Evolutionary conservation across 2,888 invertebrate genomes (phyloP), one percentile per base, ranked within the genome.

Genomic region (Crematogaster levior): DNA sequence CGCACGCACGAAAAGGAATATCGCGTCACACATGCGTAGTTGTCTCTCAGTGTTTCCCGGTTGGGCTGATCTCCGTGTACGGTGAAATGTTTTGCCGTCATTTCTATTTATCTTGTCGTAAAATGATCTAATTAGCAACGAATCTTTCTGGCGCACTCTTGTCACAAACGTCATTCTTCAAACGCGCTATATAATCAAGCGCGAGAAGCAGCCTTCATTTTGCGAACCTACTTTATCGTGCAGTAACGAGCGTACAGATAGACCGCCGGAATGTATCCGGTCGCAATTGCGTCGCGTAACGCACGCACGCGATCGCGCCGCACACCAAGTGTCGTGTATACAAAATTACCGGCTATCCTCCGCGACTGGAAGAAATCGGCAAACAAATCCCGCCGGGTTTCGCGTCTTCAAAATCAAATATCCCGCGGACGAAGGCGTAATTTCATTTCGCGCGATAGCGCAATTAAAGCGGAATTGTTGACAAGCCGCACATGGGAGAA

Each of bases 121-220:
- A 90, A 90, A 88, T 84, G 85, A 85, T 87, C 84, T 86, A 87
- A 90, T 90, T 86, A 86, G 60, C 74, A 40, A 51, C 58, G 34
- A 66, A 56, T 63, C 66, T 80, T 63, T 34, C 43, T 24, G 74
- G 73, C 77, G 58, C 58, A 10, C 73, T 81, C 81, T 65, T 24
- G 43, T 65, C 63, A 65, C 80, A 81, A 24, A 46, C 21, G 53
- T 65, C 72, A 81, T 73, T 83, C 43, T 53, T 75, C 66, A 70
- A 46, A 63, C 46, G 27, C n/a, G 27, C 65, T 15, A 9, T 27
- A 12, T 65, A 75, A 75, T 65, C 75, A 40, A 7, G 27, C 51
- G 51, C 51, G 65, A 75, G 24, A 27, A 18, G 65, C 74, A 86
- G 79, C 53, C 68, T 85, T 10, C 37, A 24, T 70, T 83, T 81